phyloP scores from a whole-genome alignment of 1,140 invertebrate species.

The Tribolium castaneum region DNA sequence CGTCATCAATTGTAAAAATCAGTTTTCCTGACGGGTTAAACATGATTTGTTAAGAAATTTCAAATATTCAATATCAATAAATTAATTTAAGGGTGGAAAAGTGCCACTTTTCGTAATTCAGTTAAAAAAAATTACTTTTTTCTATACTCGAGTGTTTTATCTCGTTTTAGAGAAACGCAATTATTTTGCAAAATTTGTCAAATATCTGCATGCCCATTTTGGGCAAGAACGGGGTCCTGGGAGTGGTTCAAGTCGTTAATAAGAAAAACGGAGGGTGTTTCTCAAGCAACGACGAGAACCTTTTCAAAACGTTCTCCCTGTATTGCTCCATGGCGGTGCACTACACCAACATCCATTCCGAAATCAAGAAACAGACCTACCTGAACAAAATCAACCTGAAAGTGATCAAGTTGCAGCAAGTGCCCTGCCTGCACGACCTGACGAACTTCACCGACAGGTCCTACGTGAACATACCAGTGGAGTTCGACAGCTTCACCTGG shows the following conservation, averaged over 20 bases:
- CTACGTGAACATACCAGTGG: constrained; percentile 37
- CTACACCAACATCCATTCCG: constrained; percentile 52
- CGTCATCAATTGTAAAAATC: too few relatives aligned
- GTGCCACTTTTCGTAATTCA: too few relatives aligned
- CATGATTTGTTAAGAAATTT: too few relatives aligned
- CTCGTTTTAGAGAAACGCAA: too few relatives aligned
- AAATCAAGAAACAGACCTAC: background rate
- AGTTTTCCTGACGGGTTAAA: too few relatives aligned
- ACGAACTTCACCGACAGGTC: constrained; percentile 41
- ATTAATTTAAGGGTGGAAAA: too few relatives aligned
- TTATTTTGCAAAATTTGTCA: too few relatives aligned
- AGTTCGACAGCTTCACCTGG: constrained; percentile 65
- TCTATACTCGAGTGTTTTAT: too few relatives aligned
- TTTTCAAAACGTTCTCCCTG: constrained; percentile 67
- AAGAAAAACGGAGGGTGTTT: constrained; percentile 66
- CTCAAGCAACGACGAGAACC: constrained; percentile 64
- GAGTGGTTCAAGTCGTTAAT: constrained; percentile 66
- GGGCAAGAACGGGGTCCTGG: constrained; percentile 66
- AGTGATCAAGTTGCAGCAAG: constrained; percentile 44
- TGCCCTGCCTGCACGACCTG: constrained; percentile 52
- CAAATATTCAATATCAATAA: too few relatives aligned
- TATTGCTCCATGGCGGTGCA: constrained; percentile 67
- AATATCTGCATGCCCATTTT: constrained; percentile 68
- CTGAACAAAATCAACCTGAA: constrained; percentile 8
- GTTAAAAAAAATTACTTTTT: too few relatives aligned